A percentile compares a stretch with the other conserved stretches of the same genome.
These are phyloP conservation scores for Molossus molossus DNA, from an alignment of 2,797 vertebrate genomes.

Conservation along the genomic window DNA sequence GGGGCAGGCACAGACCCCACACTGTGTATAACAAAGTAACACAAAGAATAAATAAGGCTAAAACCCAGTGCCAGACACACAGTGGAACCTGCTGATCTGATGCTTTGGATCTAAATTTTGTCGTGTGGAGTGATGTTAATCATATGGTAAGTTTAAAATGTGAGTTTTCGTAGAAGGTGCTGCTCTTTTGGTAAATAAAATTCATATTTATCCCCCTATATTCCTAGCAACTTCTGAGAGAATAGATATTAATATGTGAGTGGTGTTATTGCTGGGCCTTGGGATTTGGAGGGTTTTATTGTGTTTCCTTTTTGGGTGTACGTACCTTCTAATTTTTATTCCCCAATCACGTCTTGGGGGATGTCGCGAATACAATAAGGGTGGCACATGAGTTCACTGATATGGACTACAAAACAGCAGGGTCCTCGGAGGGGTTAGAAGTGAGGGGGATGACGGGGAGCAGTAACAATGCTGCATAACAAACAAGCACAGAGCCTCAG, in stretches of 20 bases:
- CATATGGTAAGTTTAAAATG: background rate
- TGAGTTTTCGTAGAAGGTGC: background rate
- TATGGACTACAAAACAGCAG: background rate
- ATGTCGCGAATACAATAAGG: background rate
- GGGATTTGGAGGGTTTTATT: background rate
- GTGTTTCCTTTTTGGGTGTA: background rate
- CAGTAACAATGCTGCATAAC: background rate
- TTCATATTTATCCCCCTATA: background rate
- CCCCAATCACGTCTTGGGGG: background rate
- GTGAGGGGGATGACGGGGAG: background rate
- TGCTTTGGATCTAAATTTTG: background rate
- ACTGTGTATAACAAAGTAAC: background rate
- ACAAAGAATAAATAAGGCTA: background rate
- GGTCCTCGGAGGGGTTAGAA: background rate
- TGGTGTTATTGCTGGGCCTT: background rate
- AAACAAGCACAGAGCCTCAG: background rate
- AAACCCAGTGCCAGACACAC: background rate
- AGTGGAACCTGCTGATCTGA: background rate
- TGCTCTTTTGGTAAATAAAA: background rate
- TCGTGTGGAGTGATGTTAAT: background rate
- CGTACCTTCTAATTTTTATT: background rate
- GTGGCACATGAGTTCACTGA: background rate
- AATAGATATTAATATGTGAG: background rate
- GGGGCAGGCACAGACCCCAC: fast-evolving
- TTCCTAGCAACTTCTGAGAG: background rate